A percentile compares a stretch with the other conserved stretches of the same genome.
These are phyloP conservation scores for Sebastolobus alascanus DNA, from an alignment of 2,797 vertebrate genomes.

Conservation along the genomic window DNA sequence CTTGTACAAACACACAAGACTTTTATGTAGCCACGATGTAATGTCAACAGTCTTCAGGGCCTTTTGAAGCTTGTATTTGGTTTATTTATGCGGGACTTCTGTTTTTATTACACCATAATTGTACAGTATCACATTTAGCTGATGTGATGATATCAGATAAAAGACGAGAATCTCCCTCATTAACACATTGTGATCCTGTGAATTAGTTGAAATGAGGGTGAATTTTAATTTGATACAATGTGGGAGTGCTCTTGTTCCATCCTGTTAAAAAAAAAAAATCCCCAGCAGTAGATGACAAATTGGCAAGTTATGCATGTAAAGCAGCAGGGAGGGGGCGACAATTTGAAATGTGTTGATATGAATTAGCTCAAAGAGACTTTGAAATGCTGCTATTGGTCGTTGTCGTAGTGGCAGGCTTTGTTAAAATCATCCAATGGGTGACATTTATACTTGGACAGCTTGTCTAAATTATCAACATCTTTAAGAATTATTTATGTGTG, in stretches of 20 bases:
- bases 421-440: slow-evolving; percentile 1
- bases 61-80: slow-evolving; percentile 25
- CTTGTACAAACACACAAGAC: slow-evolving; percentile 39
- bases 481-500: slow-evolving; percentile 2
- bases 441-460: background rate
- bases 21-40: slow-evolving; percentile 26
- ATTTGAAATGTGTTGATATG: slow-evolving; percentile 33
- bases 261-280: slow-evolving; percentile 22
- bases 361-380: slow-evolving; percentile 35
- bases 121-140: background rate
- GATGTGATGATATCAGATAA: slow-evolving; percentile 32
- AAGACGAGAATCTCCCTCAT: background rate
- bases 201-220: slow-evolving; percentile 18
- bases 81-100: slow-evolving; percentile 23
- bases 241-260: slow-evolving; percentile 15
- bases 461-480: background rate
- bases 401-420: background rate
- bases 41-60: slow-evolving; percentile 17
- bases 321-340: slow-evolving; percentile 15
- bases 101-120: slow-evolving; percentile 28
- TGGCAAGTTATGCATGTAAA: slow-evolving; percentile 48
- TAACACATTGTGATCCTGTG: slow-evolving; percentile 19
- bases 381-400: slow-evolving; percentile 1
- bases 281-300: slow-evolving; percentile 20
- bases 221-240: slow-evolving; percentile 38